Base-by-base conservation (phyloP, 2,888 invertebrate species). In the Zootermopsis nevadensis region DNA sequence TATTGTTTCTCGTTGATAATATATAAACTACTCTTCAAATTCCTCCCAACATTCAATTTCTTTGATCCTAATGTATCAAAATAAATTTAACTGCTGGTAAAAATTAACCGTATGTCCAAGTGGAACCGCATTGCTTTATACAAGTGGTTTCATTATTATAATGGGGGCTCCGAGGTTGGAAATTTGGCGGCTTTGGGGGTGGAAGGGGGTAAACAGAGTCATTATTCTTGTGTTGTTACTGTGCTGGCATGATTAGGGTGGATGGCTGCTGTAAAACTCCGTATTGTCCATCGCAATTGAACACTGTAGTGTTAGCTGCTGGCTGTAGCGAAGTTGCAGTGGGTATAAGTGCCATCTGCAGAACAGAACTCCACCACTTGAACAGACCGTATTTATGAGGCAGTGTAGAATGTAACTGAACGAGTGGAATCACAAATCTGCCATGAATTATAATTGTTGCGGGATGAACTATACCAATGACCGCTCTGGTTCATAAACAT, bases 361-460 rank as follows among this genome's bases (percentile, higher is more conserved):
- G 77, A 55, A n/a, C 53, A 55, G 77, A 77, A 35, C 24, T 31
- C 27, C 33, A 6, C 42, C 76, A 76, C 76, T 76, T 42, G 42
- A 76, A 55, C 53, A 55, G 22, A 19, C 33, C 55, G 31, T 77
- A 77, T 77, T 77, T 77, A 77, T 55, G 77, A 77, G 77, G 31
- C 31, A 19, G n/a, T 53, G 42, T 55, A 38, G 76, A 76, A 76
- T 48, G 76, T 76, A 38, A 42, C 76, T 76, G 74, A 76, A 76
- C 76, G 27, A 76, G 76, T 76, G 76, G 48, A 76, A 76, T 76
- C 38, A 8, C 76, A 76, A 42, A 76, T 76, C 76, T 76, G 31
- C 76, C 30, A 76, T 76, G 76, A 76, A 76, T 76, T 76, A 76
- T 76, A 76, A 76, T 76, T 42, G n/a, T 31, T 42, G 48, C 76